Base-by-base conservation (phyloP, 2,797 vertebrate species). In the Alfaro cultratus region DNA sequence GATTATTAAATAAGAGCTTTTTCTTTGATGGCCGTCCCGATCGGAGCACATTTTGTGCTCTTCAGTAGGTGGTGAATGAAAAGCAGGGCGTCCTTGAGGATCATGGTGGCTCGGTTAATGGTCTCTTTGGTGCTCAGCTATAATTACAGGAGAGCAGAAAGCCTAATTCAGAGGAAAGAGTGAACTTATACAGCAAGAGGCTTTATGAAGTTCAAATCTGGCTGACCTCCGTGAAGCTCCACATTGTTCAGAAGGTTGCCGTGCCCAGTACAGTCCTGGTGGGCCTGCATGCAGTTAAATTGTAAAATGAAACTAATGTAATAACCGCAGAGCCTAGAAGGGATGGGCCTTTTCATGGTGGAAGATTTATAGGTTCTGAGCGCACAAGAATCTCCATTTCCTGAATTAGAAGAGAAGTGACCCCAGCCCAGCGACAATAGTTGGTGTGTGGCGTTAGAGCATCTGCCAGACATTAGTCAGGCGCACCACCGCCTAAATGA, bases 401-500 rank as follows among this genome's bases (percentile, higher is more conserved):
- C 91, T 88, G 87, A 94, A 94, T 94, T 90, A 93, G 85, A 88
- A 68, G 83, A 67, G 83, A 74, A 60, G 75, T 87, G 91, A 91
- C 89, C 91, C 78, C 68, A 49, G 78, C 86, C 77, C 85, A 45
- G 82, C 71, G 60, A 93, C 92, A 93, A 91, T 92, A 87, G 91
- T 87, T 91, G 87, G 86, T 77, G 83, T 86, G 91, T 88, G 86
- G 91, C 88, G 85, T 90, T 86, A 83, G 87, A 91, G 90, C 93
- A 94, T 94, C 94, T 94, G 94, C 93, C 91, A 93, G 91, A 93
- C 92, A 94, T 94, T 91, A 94, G 90, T 93, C 92, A 94, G 89
- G 93, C 90, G 86, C 88, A 85, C 76, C 88, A 88, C 74, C 46
- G 87, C 5, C 87, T 84, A 87, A 92, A 93, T 91, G 92, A 92